Base-by-base conservation (phyloP, 2,888 invertebrate species). In the Kryphioiulus occultus region DNA sequence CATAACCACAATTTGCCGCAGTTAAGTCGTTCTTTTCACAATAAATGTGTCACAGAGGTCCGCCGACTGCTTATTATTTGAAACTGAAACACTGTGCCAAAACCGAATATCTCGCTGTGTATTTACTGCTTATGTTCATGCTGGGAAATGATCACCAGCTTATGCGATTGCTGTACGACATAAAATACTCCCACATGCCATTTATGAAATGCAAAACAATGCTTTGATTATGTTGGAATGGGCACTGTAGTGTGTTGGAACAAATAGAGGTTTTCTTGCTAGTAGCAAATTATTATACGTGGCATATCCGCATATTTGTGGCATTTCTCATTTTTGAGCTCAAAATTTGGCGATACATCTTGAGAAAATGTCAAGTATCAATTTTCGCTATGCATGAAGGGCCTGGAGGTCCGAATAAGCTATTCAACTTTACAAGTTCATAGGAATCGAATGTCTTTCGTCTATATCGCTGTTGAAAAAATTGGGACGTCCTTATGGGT, bases 1-100 rank as follows among this genome's bases (percentile, higher is more conserved):
- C 59, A 59, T n/a, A n/a, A 59, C 59, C n/a, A n/a, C 59, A 59
- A 59, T 59, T 59, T 59, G 59, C 59, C 19, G 59, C 59, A 59
- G 59, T 59, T 59, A 59, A n/a, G 59, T 59, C 4, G n/a, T 59
- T 59, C 59, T 59, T 59, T 59, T 10, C n/a, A 59, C 22, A 59
- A 59, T 59, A 59, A 59, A 59, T n/a, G n/a, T 59, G 59, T 59
- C 59, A 59, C 59, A 59, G n/a, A 59, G n/a, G 59, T 15, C 59
- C 19, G n/a, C 19, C 17, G n/a, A 59, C 59, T 59, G n/a, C n/a
- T n/a, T 59, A 59, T 59, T 59, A 59, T 59, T 59, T 19, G 59
- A 19, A 59, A 59, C 19, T n/a, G 59, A n/a, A 22, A n/a, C n/a
- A n/a, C n/a, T 4, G 59, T 59, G n/a, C 59, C 59, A n/a, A 59